These are phyloP conservation scores for Patiria pectinifera DNA, from an alignment of 53 echinoderm and acorn worm genomes.

Conservation along the genomic window DNA sequence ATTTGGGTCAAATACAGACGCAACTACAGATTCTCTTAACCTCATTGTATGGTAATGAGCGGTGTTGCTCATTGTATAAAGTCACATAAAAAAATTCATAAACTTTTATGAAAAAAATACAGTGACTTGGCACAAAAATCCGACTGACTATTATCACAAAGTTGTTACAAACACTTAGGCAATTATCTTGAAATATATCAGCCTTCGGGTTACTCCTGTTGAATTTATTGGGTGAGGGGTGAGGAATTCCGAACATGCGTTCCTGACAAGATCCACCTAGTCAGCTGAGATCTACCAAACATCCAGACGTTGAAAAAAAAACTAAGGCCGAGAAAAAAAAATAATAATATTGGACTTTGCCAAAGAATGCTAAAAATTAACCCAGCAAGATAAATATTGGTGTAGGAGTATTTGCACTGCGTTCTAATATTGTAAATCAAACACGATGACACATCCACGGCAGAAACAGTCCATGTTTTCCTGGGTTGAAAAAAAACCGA, in stretches of 20 bases:
- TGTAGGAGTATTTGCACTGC: constrained; percentile 21
- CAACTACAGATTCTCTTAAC: neutral
- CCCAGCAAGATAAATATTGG: constrained; percentile 35
- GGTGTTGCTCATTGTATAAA: neutral
- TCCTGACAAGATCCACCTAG: neutral
- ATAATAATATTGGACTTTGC: constrained; percentile 20
- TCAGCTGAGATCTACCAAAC: neutral
- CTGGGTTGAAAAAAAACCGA: neutral
- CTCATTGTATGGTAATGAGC: neutral
- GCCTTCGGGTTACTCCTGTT: neutral
- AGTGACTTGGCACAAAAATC: constrained; percentile 10
- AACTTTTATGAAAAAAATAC: neutral
- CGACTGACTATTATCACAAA: neutral
- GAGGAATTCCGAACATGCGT: constrained; percentile 15
- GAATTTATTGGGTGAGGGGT: constrained; percentile 38
- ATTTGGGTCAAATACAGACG: no score
- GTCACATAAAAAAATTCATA: neutral
- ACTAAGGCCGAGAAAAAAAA: neutral
- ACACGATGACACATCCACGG: neutral
- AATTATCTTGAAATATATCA: constrained; percentile 13
- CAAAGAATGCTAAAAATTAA: constrained; percentile 22
- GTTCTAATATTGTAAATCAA: constrained; percentile 41
- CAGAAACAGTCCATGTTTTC: no score
- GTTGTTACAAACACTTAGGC: neutral
- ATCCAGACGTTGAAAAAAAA: neutral